These are phyloP conservation scores for Laspeyria flexula DNA, from an alignment of 2,888 invertebrate genomes.

Conservation along the genomic window DNA sequence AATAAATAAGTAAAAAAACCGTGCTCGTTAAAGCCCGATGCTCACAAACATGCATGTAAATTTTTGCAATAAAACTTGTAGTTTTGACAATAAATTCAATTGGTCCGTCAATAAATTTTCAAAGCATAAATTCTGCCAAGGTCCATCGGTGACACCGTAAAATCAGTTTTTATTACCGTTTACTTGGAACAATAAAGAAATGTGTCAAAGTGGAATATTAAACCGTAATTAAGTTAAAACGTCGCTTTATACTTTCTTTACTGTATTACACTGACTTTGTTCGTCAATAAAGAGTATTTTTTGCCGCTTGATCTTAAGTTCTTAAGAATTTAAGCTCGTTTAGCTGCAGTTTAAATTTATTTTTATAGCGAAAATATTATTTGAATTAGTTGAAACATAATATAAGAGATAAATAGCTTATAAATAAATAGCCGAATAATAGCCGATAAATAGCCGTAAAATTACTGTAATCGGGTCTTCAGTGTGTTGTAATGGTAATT, in stretches of 20 bases:
- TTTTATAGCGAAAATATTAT: too few species aligned
- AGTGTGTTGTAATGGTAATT: too few species aligned
- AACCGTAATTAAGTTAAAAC: constrained; percentile 37
- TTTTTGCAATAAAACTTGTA: constrained; percentile 67
- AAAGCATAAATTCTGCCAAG: constrained; percentile 68
- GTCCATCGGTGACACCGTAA: constrained; percentile 65
- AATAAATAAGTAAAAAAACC: constrained; percentile 32
- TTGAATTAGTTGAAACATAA: too few species aligned
- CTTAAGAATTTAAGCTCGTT: too few species aligned
- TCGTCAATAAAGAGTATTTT: constrained; percentile 6
- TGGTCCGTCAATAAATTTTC: constrained; percentile 71
- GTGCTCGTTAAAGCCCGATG: constrained; percentile 38
- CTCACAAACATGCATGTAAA: constrained; percentile 51
- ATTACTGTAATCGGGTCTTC: too few species aligned
- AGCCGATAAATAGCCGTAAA: too few species aligned
- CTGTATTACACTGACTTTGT: constrained; percentile 11
- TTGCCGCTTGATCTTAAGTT: neutral
- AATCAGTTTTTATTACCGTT: constrained; percentile 60
- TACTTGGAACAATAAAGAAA: constrained; percentile 54
- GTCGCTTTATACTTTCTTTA: constrained; percentile 17
- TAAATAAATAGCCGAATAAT: too few species aligned
- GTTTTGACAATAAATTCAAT: constrained; percentile 76
- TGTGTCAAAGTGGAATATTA: constrained; percentile 47
- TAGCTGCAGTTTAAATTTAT: too few species aligned
- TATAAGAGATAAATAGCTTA: too few species aligned